phyloP scores from a whole-genome alignment of 2,888 invertebrate genomes.

The Stratiomys singularior region DNA sequence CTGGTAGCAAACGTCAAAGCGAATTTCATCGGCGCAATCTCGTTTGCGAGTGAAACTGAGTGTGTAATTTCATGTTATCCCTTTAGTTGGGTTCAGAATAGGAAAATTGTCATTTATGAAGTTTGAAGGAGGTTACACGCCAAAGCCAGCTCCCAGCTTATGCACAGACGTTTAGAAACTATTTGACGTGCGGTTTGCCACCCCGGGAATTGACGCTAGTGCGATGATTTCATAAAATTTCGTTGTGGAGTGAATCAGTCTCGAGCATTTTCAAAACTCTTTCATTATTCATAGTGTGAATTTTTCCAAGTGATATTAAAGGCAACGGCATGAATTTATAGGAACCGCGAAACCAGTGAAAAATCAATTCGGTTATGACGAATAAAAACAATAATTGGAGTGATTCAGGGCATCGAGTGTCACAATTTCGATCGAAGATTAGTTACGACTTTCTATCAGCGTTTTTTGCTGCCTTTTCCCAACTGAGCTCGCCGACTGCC shows the following conservation, averaged over 20 bases:
- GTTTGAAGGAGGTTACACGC: background rate
- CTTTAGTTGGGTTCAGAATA: background rate
- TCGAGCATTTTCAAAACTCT: background rate
- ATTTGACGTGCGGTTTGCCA: background rate
- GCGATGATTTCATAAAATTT: slow-evolving; percentile 35
- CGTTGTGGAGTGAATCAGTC: slow-evolving; percentile 23
- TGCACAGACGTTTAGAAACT: no score
- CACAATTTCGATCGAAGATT: background rate
- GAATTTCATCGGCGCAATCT: slow-evolving; percentile 29
- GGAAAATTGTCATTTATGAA: background rate
- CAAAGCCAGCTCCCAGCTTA: background rate
- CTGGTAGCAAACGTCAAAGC: slow-evolving; percentile 23
- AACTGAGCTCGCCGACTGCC: background rate
- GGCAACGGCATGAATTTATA: background rate
- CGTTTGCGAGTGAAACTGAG: background rate
- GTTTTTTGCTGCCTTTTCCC: background rate
- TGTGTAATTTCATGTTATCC: slow-evolving; percentile 26
- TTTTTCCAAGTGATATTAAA: background rate
- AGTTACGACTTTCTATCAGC: background rate
- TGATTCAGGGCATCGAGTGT: background rate
- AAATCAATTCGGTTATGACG: slow-evolving; percentile 28
- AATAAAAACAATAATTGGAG: background rate
- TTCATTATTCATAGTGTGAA: background rate
- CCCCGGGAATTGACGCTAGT: slow-evolving; percentile 10
- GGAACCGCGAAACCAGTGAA: background rate